Evolutionary conservation across 1,140 invertebrate genomes (phyloP).

Genomic region (Dermatophagoides farinae): DNA sequence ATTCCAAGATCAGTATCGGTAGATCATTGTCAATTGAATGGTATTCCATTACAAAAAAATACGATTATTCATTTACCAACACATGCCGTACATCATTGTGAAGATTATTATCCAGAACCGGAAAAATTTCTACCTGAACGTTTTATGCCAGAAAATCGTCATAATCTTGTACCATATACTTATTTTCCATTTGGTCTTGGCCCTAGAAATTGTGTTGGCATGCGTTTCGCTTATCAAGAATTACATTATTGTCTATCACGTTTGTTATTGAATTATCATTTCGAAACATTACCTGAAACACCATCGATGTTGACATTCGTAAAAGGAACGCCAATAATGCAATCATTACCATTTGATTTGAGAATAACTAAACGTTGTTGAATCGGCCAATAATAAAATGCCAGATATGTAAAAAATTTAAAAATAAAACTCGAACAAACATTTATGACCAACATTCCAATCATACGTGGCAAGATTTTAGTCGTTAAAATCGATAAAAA

Average conservation of each 20-base stretch:
- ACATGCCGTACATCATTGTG: conserved; percentile 38
- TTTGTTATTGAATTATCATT: conserved; percentile 20
- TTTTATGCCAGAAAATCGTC: conserved; percentile 20
- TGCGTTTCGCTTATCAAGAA: conserved; percentile 22
- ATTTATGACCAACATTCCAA: no score
- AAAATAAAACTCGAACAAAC: no score
- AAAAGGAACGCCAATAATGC: neutral
- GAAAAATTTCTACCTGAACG: conserved; percentile 39
- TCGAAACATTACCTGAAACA: neutral
- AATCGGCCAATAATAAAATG: no score
- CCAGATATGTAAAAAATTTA: no score
- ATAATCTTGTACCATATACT: conserved; percentile 6
- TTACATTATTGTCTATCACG: conserved; percentile 21
- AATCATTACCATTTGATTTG: neutral
- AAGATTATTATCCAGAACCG: conserved; percentile 36
- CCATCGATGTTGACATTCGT: neutral
- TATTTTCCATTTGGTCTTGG: conserved; percentile 17
- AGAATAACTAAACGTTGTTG: neutral
- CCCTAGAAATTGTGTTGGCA: conserved; percentile 25
- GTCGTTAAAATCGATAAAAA: no score
- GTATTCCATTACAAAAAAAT: conserved; percentile 30
- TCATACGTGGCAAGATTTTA: no score
- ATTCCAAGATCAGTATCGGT: neutral
- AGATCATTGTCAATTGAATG: conserved; percentile 22
- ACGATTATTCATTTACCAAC: conserved; percentile 38